Conservation (phyloP, 2,113 vertebrate species). For the Sakesphorus luctuosus region DNA sequence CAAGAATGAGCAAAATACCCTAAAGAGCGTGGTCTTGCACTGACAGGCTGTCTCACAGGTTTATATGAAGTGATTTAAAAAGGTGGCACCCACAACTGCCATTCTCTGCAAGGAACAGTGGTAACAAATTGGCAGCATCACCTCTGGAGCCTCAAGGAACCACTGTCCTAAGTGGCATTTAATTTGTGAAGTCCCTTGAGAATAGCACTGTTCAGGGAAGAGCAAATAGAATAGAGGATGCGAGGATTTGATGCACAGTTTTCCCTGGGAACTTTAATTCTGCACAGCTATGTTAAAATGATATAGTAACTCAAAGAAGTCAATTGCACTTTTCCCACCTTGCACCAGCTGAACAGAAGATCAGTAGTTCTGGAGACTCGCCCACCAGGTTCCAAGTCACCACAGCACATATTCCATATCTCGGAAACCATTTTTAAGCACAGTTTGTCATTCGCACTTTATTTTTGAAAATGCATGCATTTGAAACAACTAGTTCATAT, state of each 20-base stretch:
- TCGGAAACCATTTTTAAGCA: background rate
- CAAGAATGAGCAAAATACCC: background rate
- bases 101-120: background rate
- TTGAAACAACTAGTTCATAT: background rate
- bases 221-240: background rate
- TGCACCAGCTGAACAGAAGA: background rate
- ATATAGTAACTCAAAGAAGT: background rate
- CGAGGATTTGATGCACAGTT: background rate
- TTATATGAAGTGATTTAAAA: background rate
- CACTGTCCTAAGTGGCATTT: background rate
- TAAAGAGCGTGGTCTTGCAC: background rate
- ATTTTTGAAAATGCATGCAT: background rate
- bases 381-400: background rate
- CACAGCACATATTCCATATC: background rate
- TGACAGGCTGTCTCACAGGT: background rate
- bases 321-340: background rate
- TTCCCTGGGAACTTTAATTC: background rate
- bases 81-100: background rate
- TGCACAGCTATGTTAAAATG: background rate
- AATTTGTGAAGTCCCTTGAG: background rate
- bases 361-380: background rate
- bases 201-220: background rate
- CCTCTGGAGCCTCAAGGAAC: background rate
- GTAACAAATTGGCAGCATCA: background rate
- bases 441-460: background rate